Conservation (phyloP, 2,113 vertebrate genomes). For the Channa argus region DNA sequence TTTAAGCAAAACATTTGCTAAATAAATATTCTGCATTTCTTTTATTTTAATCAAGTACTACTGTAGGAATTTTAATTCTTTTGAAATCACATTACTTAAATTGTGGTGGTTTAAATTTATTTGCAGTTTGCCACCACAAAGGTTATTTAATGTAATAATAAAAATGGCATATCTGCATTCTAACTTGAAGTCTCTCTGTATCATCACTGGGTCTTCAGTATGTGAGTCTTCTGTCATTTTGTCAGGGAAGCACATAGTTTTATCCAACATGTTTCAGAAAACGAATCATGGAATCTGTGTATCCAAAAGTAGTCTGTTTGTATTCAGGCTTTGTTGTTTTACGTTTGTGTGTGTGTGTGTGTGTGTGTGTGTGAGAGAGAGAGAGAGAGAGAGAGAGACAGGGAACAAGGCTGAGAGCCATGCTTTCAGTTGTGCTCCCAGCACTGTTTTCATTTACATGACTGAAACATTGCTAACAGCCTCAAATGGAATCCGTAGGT, state of each 20-base stretch:
- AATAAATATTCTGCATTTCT: no score
- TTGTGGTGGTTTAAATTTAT: no score
- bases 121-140: no score
- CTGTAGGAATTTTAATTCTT: no score
- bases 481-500: constrained; percentile 48
- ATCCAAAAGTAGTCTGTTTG: constrained; percentile 3
- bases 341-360: neutral
- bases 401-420: constrained; percentile 22
- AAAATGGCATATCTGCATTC: no score
- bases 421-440: constrained; percentile 49
- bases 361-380: no score
- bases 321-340: constrained; percentile 3
- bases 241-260: constrained; percentile 1
- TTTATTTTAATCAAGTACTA: no score
- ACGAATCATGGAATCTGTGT: no score
- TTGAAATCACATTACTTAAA: no score
- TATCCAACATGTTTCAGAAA: constrained; percentile 7
- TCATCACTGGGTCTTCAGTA: neutral
- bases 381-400: no score
- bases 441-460: constrained; percentile 25
- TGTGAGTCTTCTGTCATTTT: neutral
- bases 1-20: no score
- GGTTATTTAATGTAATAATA: no score
- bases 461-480: constrained; percentile 43
- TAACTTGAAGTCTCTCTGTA: neutral